Evolutionary conservation across 1,140 invertebrate genomes (phyloP), one percentile per base, ranked within the genome.

Genomic region (Calephelis nemesis): DNA sequence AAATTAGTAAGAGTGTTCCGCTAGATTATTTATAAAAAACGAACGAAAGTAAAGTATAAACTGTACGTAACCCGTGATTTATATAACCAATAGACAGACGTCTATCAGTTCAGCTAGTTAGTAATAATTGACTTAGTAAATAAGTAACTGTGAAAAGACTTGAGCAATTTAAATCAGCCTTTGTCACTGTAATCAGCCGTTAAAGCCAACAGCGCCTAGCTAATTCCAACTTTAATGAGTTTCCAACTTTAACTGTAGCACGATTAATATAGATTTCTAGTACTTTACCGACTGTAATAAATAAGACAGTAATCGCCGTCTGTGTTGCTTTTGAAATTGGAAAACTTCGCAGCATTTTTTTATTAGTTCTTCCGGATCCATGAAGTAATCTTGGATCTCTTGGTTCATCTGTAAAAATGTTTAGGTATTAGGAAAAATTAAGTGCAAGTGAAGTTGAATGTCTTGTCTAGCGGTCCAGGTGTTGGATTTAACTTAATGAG

Each of bases 371-470:
- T 91, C 89, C 1, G 92, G 92, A 63, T 92, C 90, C 13, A 86
- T 88, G 63, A 92, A 92, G 76, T 89, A 92, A 71, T 92, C 88
- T 81, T 89, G 86, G 63, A 92, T 81, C 68, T 92, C 90, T 74
- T 84, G 78, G 74, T 88, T 90, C 92, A 92, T 92, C 91, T 92
- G 68, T 47, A 74, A 71, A 58, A 4, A 11, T 54, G 7, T 49
- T 11, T 49, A 50, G 81, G 65, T 66, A 15, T 50, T n/a, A 19
- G 30, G 30, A 30, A 30, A 30, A 30, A 30, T 2, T 30, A 30
- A 30, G 3, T 30, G 30, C 30, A 30, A 30, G 1, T 30, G 30
- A 30, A 30, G 30, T 30, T 30, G 30, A 30, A 30, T 30, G 4
- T 30, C 30, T 30, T 30, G 15, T 19, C 15, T 19, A 19, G 15